Evolutionary conservation across 2,797 vertebrate species (phyloP), one percentile per base, ranked within the genome.

Genomic region (Xiphophorus birchmanni): DNA sequence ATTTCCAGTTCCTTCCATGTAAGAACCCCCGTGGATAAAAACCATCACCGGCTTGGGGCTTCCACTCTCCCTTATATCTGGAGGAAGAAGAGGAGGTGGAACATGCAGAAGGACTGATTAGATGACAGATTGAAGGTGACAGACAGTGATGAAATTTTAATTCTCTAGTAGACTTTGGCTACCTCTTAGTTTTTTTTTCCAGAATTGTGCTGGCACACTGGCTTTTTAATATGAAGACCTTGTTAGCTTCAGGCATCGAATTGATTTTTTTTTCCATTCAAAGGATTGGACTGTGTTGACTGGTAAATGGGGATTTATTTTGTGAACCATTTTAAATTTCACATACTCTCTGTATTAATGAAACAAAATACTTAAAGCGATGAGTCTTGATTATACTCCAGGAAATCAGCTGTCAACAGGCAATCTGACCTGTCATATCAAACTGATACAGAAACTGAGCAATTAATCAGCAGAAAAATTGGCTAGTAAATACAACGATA

Each of bases 1-100:
- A 96, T 99, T 99, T 90, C 97, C 98, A 87, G 98, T 99, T 92
- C 98, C 98, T 96, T 99, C 98, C 98, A 99, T 99, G 94, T 99
- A 99, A 83, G 98, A 99, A 86, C 98, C 98, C 88, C 98, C 98
- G 0, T 99, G 98, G 94, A 99, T 98, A 95, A 99, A 99, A 85
- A 99, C 98, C 98, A 99, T 99, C 91, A 99, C 98, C 40, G 98
- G 98, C 94, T 99, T 99, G 89, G 98, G 98, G 93, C 97, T 99
- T 92, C 98, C 98, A 95, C 98, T 99, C 95, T 99, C 98, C 93
- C 98, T 98, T 93, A 99, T 99, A 96, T 99, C 98, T 99, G 96
- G 94, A 95, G 72, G 92, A 84, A 8, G 63, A 81, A 73, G 82
- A 87, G 86, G 94, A 84, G 85, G 86, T 86, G 86, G 86, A 91